A percentile compares a stretch with the other conserved stretches of the same genome.
Evolutionary conservation across 2,113 vertebrate species (phyloP).

Genomic region (Plestiodon gilberti): DNA sequence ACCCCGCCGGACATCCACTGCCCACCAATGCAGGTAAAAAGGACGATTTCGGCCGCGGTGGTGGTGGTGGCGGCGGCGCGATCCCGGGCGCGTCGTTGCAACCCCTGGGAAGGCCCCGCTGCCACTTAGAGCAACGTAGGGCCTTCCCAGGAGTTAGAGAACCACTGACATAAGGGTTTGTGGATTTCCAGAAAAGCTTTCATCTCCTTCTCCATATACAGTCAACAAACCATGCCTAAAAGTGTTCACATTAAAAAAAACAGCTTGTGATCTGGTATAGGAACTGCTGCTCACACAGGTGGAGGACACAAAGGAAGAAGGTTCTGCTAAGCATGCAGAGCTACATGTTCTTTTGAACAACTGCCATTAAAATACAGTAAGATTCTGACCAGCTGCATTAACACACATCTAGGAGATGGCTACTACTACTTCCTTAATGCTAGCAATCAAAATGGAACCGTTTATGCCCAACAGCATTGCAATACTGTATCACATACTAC

Average conservation of each 20-base stretch:
- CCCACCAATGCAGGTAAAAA: no score
- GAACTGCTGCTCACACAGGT: neutral
- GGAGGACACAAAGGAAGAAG: neutral
- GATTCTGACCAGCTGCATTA: slow-evolving; percentile 61
- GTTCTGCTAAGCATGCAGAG: neutral
- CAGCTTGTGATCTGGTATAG: neutral
- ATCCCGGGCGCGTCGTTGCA: no score
- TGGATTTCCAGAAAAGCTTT: neutral
- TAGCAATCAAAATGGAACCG: slow-evolving; percentile 56
- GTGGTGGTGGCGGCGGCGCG: no score
- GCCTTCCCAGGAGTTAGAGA: no score
- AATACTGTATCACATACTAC: slow-evolving; percentile 42
- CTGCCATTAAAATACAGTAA: slow-evolving; percentile 32
- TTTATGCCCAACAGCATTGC: slow-evolving; percentile 48
- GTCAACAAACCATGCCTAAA: neutral
- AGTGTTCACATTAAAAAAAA: neutral
- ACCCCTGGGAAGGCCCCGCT: no score
- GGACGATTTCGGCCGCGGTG: no score
- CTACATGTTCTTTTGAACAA: neutral
- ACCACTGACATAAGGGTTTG: no score
- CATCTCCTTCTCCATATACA: neutral
- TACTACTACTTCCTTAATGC: slow-evolving; percentile 53
- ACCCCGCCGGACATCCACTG: no score
- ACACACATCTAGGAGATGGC: slow-evolving; percentile 54
- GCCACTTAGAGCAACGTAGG: no score